A percentile compares a stretch with the other conserved stretches of the same genome.
phyloP scores from a whole-genome alignment of 2,113 vertebrate species.

The Girardinichthys multiradiatus region DNA sequence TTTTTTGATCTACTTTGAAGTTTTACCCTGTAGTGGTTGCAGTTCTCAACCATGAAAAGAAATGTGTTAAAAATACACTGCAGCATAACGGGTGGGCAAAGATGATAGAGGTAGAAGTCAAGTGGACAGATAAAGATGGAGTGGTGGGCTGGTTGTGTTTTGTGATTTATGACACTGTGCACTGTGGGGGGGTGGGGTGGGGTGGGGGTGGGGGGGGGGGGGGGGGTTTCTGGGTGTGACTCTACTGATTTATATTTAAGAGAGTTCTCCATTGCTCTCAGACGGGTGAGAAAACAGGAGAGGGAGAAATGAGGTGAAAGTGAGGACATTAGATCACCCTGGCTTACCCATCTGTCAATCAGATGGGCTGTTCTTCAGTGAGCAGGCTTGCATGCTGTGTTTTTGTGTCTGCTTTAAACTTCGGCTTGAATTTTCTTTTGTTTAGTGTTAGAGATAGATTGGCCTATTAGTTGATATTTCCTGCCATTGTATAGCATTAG shows the following conservation, averaged over 20 bases:
- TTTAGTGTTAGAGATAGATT: not conserved
- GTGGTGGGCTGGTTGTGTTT: slow-evolving; percentile 37
- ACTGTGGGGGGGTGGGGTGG: slow-evolving; percentile 63
- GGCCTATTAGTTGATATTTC: not conserved
- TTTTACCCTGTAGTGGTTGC: slow-evolving; percentile 2
- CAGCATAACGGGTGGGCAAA: slow-evolving; percentile 1
- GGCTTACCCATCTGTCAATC: slow-evolving; percentile 61
- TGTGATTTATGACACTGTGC: slow-evolving; percentile 73
- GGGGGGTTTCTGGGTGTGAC: slow-evolving; percentile 59
- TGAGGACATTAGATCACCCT: slow-evolving; percentile 59
- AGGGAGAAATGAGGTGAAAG: slow-evolving; percentile 56
- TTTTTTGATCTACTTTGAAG: not conserved
- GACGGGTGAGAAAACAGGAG: slow-evolving; percentile 55
- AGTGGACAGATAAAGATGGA: slow-evolving; percentile 46
- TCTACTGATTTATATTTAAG: slow-evolving; percentile 78
- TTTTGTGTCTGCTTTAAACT: slow-evolving; percentile 5
- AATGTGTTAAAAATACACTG: slow-evolving; percentile 11
- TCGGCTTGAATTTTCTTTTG: not conserved
- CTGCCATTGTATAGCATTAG: not conserved
- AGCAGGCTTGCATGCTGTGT: slow-evolving; percentile 6
- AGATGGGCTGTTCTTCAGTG: slow-evolving; percentile 20
- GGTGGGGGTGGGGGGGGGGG: slow-evolving; percentile 62
- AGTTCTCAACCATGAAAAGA: not conserved
- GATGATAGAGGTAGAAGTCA: slow-evolving; percentile 30
- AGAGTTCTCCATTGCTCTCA: slow-evolving; percentile 62